phyloP scores from a whole-genome alignment of 2,888 invertebrate species.

The Hartigia nigra region DNA sequence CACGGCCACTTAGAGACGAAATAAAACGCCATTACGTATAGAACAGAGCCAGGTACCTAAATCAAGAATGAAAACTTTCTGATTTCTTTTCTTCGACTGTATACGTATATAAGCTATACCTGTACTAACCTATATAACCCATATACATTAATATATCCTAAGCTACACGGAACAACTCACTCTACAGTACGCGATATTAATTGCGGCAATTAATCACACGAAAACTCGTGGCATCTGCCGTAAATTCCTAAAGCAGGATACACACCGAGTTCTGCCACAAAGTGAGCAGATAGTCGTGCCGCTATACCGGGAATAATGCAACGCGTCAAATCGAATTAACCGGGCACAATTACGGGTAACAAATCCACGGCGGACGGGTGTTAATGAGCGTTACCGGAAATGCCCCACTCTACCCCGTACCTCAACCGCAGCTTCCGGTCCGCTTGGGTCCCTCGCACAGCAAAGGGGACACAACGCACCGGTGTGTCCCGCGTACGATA shows the following conservation, averaged over 20 bases:
- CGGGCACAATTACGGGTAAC: constrained; percentile 59
- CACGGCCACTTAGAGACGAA: neutral
- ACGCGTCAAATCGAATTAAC: constrained; percentile 61
- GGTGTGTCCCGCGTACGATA: constrained; percentile 55
- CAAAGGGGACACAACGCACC: constrained; percentile 56
- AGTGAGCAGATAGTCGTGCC: neutral
- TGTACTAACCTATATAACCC: neutral
- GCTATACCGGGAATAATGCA: constrained; percentile 21
- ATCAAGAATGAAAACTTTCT: neutral
- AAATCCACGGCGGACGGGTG: constrained; percentile 62
- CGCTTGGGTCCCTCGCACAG: constrained; percentile 48
- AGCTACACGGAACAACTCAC: neutral
- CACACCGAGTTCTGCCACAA: neutral
- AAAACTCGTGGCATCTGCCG: neutral
- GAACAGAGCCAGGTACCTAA: neutral
- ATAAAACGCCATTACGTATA: neutral
- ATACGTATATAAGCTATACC: neutral
- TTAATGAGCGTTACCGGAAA: constrained; percentile 65
- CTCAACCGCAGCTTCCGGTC: constrained; percentile 58
- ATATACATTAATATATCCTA: neutral
- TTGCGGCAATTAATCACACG: neutral
- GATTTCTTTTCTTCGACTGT: neutral
- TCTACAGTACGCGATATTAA: neutral
- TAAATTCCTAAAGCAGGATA: neutral
- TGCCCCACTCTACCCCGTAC: constrained; percentile 34